Evolutionary conservation across 1,140 invertebrate species (phyloP).

Genomic region (Helicoverpa zea): DNA sequence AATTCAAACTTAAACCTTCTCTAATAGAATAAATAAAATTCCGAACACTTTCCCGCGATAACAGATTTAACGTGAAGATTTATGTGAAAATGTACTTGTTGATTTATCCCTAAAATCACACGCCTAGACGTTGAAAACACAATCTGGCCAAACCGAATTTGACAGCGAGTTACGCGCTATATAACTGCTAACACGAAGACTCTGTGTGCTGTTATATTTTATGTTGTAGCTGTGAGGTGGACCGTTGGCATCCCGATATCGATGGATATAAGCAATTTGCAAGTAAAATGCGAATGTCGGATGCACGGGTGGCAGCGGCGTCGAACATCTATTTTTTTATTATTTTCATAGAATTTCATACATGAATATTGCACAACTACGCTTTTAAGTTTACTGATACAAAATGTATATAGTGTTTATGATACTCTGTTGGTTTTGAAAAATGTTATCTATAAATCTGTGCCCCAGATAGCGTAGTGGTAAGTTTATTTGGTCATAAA

Average conservation of each 20-base stretch:
- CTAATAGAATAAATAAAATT: constrained; percentile 76
- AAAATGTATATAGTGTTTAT: neutral
- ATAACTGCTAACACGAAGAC: neutral
- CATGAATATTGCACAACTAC: constrained; percentile 47
- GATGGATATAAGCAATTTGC: constrained; percentile 83
- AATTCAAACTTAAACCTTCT: constrained; percentile 74
- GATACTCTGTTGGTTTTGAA: no score
- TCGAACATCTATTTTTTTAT: constrained; percentile 59
- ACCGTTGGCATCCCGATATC: constrained; percentile 65
- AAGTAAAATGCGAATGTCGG: constrained; percentile 80
- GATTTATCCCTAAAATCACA: constrained; percentile 46
- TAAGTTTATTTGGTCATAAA: constrained; percentile 22
- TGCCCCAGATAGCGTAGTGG: neutral
- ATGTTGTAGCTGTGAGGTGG: constrained; percentile 56
- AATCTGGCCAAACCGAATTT: constrained; percentile 30
- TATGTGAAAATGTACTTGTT: constrained; percentile 43
- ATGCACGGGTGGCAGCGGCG: constrained; percentile 65
- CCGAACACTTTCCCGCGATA: constrained; percentile 50
- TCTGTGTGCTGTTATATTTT: constrained; percentile 36
- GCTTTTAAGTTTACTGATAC: constrained; percentile 17
- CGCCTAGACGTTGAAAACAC: constrained; percentile 35
- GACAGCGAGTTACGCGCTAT: constrained; percentile 12
- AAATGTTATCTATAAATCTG: neutral
- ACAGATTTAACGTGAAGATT: constrained; percentile 47
- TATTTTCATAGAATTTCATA: constrained; percentile 57